Percentiles rank a stretch among this genome's conserved stretches.
Conservation (phyloP, 2,113 vertebrate genomes). For the Rhineura floridana region DNA sequence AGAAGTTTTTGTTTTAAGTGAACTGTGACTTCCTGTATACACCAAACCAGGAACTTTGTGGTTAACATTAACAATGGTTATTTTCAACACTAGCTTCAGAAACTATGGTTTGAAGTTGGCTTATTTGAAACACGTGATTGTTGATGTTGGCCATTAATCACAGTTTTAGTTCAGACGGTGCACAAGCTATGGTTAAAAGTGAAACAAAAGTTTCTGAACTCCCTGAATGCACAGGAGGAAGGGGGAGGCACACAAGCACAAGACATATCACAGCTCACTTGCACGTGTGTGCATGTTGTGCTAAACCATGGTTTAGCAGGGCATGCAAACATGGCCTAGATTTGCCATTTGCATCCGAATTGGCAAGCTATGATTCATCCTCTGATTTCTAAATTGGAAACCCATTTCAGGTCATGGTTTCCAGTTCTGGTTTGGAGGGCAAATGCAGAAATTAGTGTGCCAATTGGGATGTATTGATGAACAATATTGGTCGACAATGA, state of each 20-base stretch:
- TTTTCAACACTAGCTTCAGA: background rate
- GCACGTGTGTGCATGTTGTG: no score
- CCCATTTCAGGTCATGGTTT: background rate
- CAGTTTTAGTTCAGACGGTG: background rate
- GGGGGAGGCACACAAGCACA: no score
- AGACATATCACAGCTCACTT: no score
- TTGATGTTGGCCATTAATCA: background rate
- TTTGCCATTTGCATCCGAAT: background rate
- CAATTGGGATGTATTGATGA: background rate
- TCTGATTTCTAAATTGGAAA: background rate
- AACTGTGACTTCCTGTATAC: background rate
- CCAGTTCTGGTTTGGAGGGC: background rate
- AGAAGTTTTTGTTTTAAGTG: background rate
- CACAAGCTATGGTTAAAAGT: background rate
- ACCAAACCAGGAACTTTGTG: background rate
- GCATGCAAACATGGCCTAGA: background rate
- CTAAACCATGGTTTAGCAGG: background rate
- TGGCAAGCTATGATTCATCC: background rate
- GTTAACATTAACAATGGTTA: background rate
- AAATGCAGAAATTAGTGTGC: background rate
- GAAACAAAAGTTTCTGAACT: background rate
- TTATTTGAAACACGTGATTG: background rate
- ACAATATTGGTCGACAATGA: no score
- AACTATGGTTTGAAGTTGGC: background rate
- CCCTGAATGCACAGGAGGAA: no score